These are phyloP conservation scores for Eciton burchellii DNA, from an alignment of 1,140 invertebrate genomes.

Conservation along the genomic window DNA sequence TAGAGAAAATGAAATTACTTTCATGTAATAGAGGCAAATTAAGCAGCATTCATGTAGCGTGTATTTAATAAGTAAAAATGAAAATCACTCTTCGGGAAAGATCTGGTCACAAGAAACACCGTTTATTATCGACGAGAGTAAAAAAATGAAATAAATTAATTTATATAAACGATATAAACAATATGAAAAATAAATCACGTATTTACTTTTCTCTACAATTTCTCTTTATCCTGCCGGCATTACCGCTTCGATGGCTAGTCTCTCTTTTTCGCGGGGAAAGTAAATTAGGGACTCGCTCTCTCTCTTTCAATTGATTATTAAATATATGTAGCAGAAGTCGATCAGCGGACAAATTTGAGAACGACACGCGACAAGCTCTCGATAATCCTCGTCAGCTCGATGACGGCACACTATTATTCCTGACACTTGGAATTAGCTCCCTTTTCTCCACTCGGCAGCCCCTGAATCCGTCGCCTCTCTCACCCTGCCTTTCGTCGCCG, in stretches of 20 bases:
- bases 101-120: not conserved
- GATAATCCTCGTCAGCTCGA: constrained; percentile 53
- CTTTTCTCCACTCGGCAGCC: constrained; percentile 51
- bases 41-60: not conserved
- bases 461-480: constrained; percentile 67
- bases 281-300: not conserved
- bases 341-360: constrained; percentile 34
- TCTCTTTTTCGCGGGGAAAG: not conserved
- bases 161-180: not conserved
- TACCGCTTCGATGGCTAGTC: not conserved
- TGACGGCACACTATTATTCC: constrained; percentile 65
- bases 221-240: not conserved
- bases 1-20: constrained; percentile 60
- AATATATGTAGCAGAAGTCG: constrained; percentile 41
- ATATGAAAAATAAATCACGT: not conserved
- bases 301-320: constrained; percentile 15
- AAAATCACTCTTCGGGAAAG: not conserved
- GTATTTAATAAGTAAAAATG: constrained; percentile 1
- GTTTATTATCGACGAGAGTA: constrained; percentile 4
- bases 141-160: constrained; percentile 23
- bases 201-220: not conserved
- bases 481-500: constrained; percentile 64
- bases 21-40: too few species aligned
- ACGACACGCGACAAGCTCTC: constrained; percentile 52
- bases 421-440: constrained; percentile 72